phyloP scores from a whole-genome alignment of 2,113 vertebrate species.

The Macheiramphus alcinus region DNA sequence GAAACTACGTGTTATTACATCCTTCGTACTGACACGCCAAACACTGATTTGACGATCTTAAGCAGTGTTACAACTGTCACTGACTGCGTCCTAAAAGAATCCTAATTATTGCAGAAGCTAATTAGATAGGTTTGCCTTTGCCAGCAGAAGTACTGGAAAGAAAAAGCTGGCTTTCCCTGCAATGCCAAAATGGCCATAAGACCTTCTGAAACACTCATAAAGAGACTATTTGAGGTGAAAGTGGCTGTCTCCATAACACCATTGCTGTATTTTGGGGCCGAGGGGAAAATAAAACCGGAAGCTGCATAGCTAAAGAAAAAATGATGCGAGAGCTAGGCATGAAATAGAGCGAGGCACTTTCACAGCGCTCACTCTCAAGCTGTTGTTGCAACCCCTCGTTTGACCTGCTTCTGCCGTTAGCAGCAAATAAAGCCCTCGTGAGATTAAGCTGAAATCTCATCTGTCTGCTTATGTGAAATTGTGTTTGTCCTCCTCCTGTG shows the following conservation, averaged over 20 bases:
- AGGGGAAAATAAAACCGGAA: background rate
- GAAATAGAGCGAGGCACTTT: background rate
- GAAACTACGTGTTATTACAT: background rate
- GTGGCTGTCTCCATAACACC: accelerated
- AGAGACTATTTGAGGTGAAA: background rate
- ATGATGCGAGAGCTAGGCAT: background rate
- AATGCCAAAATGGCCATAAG: background rate
- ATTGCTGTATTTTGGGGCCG: background rate
- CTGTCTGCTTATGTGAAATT: background rate
- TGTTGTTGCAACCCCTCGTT: background rate
- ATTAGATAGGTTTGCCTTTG: background rate
- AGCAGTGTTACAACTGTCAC: background rate
- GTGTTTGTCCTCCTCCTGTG: background rate
- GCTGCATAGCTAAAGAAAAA: background rate
- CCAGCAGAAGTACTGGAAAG: background rate
- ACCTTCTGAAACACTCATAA: background rate
- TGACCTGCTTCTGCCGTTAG: background rate
- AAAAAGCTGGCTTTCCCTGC: background rate
- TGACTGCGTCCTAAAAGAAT: background rate
- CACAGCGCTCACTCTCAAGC: background rate
- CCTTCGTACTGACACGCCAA: background rate
- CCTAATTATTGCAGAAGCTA: background rate
- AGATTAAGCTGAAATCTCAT: background rate
- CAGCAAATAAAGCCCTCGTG: background rate
- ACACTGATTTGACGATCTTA: background rate